These are phyloP conservation scores for Pygmarrhopalites habei DNA, from an alignment of 1,140 invertebrate genomes.

Conservation along the genomic window DNA sequence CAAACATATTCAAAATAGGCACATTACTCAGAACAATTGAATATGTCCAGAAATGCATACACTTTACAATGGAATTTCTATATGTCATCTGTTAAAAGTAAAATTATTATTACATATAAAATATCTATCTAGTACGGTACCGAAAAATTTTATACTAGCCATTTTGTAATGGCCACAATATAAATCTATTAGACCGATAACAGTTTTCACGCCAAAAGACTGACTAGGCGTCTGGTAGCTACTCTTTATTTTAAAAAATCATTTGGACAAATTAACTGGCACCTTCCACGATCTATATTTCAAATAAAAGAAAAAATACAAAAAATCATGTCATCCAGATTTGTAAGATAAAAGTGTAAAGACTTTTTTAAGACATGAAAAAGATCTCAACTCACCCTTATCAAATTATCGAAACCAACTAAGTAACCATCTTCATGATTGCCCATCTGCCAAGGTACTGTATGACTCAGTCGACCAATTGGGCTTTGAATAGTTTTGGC, in stretches of 20 bases:
- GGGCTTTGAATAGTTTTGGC: conserved; percentile 78
- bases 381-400: conserved; percentile 1
- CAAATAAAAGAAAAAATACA: not conserved
- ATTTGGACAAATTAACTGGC: not conserved
- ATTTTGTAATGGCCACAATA: not conserved
- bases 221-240: conserved; percentile 4
- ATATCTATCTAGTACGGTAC: no score
- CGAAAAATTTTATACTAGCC: no score
- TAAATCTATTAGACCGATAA: not conserved
- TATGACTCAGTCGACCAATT: conserved; percentile 57
- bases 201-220: not conserved
- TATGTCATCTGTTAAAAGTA: no score
- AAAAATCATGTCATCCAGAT: not conserved
- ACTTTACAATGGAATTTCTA: no score
- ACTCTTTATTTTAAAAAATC: not conserved
- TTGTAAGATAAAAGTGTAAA: no score
- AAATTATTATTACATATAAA: no score
- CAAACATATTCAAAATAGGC: no score
- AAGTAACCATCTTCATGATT: conserved; percentile 94
- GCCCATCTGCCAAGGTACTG: conserved; percentile 70
- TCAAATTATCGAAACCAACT: conserved; percentile 63
- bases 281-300: not conserved
- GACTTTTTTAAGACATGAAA: no score
- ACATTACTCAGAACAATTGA: no score
- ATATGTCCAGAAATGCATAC: no score